Evolutionary conservation across 2,113 vertebrate species (phyloP).

Genomic region (Colaptes auratus): DNA sequence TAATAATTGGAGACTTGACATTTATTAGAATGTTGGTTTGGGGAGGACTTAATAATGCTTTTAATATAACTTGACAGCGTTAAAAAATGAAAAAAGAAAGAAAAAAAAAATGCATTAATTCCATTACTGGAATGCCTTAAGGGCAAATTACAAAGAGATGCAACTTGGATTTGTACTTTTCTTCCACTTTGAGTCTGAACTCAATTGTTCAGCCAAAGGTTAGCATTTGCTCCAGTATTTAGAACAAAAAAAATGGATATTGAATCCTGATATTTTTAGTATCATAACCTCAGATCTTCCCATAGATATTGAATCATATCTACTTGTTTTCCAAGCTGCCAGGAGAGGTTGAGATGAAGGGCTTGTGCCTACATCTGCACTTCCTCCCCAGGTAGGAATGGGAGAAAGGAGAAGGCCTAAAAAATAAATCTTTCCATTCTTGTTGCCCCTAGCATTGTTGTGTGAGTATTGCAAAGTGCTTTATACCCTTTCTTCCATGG

Average conservation of each 20-base stretch:
- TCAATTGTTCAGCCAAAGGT: background rate
- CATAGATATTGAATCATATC: background rate
- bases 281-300: background rate
- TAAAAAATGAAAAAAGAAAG: background rate
- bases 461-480: background rate
- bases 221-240: background rate
- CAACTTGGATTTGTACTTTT: background rate
- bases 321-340: background rate
- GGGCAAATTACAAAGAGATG: background rate
- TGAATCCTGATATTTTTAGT: background rate
- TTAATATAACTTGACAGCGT: background rate
- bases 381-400: background rate
- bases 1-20: conserved; percentile 21
- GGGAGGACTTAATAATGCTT: conserved; percentile 6
- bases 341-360: background rate
- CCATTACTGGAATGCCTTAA: background rate
- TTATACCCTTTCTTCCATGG: background rate
- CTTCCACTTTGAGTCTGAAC: background rate
- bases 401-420: background rate
- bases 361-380: background rate
- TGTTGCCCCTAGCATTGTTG: background rate
- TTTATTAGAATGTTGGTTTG: conserved; percentile 26
- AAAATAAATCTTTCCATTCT: background rate
- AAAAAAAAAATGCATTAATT: background rate
- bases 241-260: background rate